Conservation (phyloP, 2,113 vertebrate species). For the Daboia siamensis region DNA sequence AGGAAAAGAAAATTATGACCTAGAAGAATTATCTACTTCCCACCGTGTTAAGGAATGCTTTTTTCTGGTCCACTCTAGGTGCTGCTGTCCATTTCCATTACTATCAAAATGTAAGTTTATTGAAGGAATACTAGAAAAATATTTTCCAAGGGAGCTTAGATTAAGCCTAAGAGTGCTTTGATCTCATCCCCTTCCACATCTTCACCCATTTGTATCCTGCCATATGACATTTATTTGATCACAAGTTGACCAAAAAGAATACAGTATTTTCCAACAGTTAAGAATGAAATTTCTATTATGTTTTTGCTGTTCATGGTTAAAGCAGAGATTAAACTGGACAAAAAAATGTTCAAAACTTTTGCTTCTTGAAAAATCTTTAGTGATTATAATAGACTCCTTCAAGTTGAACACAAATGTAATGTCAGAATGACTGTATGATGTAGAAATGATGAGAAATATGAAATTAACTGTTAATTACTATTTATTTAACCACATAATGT, state of each 20-base stretch:
- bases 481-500: background rate
- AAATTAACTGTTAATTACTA: background rate
- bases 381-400: background rate
- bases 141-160: background rate
- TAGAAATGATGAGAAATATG: background rate
- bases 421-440: background rate
- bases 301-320: background rate
- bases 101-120: background rate
- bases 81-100: background rate
- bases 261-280: background rate
- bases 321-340: background rate
- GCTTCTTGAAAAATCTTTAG: background rate
- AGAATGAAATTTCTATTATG: background rate
- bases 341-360: background rate
- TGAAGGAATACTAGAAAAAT: background rate
- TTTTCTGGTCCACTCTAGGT: background rate
- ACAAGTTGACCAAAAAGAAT: background rate
- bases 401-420: background rate
- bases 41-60: background rate
- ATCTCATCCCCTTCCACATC: background rate
- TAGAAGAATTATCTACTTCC: background rate
- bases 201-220: background rate
- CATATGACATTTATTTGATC: background rate
- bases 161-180: background rate
- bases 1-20: background rate